Conservation (phyloP, 2,113 vertebrate genomes). For the Aspidoscelis tigris region DNA sequence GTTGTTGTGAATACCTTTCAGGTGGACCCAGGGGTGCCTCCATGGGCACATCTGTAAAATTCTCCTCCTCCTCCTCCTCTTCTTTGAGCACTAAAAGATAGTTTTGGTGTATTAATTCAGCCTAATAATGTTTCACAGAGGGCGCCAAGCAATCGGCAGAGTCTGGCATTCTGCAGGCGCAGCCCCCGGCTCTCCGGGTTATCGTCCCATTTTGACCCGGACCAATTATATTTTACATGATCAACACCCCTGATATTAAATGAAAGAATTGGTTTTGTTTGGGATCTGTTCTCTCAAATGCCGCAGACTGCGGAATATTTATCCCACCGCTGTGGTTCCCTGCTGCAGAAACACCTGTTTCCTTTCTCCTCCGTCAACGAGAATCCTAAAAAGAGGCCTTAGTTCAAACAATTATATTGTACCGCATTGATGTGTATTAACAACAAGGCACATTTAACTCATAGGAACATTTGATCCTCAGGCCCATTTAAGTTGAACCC, state of each 20-base stretch:
- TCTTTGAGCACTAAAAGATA: slow-evolving; percentile 25
- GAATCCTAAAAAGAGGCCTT: slow-evolving; percentile 73
- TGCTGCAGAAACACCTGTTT: slow-evolving; percentile 78
- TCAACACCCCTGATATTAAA: slow-evolving; percentile 76
- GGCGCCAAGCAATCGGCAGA: slow-evolving; percentile 66
- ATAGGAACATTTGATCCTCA: slow-evolving; percentile 78
- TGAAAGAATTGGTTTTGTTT: slow-evolving; percentile 77
- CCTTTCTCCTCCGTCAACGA: slow-evolving; percentile 79
- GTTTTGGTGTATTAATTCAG: slow-evolving; percentile 68
- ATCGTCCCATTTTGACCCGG: slow-evolving; percentile 64
- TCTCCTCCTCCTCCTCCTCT: no score
- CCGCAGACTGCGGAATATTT: slow-evolving; percentile 73
- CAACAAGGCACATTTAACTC: slow-evolving; percentile 77
- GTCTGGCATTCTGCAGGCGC: slow-evolving; percentile 54
- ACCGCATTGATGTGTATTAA: slow-evolving; percentile 76
- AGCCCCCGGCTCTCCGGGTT: slow-evolving; percentile 65
- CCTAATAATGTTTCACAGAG: slow-evolving; percentile 66
- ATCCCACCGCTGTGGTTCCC: slow-evolving; percentile 69
- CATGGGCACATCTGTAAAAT: no score
- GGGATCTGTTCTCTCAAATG: slow-evolving; percentile 68
- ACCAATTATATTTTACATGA: slow-evolving; percentile 75
- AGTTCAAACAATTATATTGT: slow-evolving; percentile 81
- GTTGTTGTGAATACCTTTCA: no score
- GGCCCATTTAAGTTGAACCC: slow-evolving; percentile 74
- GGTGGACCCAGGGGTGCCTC: no score